These are phyloP conservation scores for Anas georgica DNA, from an alignment of 2,797 vertebrate genomes.

Conservation along the genomic window DNA sequence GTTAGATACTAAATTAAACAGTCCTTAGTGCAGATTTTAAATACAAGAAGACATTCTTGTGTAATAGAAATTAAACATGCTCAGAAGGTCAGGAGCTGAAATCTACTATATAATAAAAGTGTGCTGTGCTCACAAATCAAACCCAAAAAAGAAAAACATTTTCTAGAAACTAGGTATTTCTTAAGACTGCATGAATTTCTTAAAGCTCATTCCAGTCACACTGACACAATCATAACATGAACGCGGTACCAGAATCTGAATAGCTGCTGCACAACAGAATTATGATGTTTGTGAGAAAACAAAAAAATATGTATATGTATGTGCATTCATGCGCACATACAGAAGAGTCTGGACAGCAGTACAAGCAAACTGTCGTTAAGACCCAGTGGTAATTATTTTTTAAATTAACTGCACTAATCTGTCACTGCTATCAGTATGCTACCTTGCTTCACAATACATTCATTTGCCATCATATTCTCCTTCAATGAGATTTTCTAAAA, in stretches of 20 bases:
- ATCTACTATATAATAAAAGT: neutral
- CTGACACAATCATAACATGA: neutral
- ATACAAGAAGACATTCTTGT: neutral
- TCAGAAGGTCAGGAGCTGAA: neutral
- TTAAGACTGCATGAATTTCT: neutral
- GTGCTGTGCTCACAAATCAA: neutral
- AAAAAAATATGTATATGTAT: neutral
- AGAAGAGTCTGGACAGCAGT: no score
- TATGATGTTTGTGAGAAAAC: neutral
- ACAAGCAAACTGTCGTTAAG: no score
- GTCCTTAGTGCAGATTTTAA: neutral
- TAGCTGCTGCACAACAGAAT: neutral
- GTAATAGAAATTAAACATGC: neutral
- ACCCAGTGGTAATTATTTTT: neutral
- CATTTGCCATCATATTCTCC: neutral
- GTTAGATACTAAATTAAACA: neutral
- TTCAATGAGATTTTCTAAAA: neutral
- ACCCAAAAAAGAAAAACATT: neutral
- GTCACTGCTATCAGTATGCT: neutral
- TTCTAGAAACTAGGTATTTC: neutral
- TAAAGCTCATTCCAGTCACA: neutral
- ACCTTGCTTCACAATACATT: neutral
- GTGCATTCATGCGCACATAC: no score
- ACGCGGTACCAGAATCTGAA: neutral
- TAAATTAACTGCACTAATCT: neutral